Conservation (phyloP, 2,797 vertebrate genomes). For the Lagorchestes hirsutus region DNA sequence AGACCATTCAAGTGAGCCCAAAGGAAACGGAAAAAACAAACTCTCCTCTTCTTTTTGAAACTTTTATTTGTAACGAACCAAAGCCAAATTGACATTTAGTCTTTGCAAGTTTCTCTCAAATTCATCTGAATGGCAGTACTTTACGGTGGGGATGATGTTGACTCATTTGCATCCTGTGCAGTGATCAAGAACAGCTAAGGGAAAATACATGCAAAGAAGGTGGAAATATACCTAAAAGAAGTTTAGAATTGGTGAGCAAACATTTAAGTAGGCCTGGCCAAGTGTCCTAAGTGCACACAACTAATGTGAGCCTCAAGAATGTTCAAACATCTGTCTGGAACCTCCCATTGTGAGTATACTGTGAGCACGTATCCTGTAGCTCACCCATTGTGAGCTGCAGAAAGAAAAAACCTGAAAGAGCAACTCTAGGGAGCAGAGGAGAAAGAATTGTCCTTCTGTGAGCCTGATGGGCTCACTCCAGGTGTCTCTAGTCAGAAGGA, state of each 20-base stretch:
- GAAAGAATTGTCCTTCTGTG: too few species aligned
- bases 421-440: background rate
- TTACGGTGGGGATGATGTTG: conserved; percentile 21
- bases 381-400: background rate
- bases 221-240: conserved; percentile 20
- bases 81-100: conserved; percentile 40
- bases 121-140: background rate
- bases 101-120: conserved; percentile 48
- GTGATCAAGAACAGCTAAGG: conserved; percentile 36
- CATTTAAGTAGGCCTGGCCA: conserved; percentile 18
- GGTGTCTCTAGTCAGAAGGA: conserved; percentile 32
- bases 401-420: background rate
- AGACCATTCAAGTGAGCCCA: conserved; percentile 68
- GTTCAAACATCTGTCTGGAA: background rate
- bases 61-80: conserved; percentile 62
- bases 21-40: conserved; percentile 62
- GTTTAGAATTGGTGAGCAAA: conserved; percentile 15
- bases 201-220: conserved; percentile 34
- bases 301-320: conserved; percentile 15
- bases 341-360: background rate
- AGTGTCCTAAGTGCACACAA: conserved; percentile 15
- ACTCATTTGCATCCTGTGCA: conserved; percentile 58
- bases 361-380: background rate
- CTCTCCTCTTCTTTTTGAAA: background rate
- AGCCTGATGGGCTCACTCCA: background rate